Evolutionary conservation across 2,888 invertebrate species (phyloP).

Genomic region (Ligdia adustata): DNA sequence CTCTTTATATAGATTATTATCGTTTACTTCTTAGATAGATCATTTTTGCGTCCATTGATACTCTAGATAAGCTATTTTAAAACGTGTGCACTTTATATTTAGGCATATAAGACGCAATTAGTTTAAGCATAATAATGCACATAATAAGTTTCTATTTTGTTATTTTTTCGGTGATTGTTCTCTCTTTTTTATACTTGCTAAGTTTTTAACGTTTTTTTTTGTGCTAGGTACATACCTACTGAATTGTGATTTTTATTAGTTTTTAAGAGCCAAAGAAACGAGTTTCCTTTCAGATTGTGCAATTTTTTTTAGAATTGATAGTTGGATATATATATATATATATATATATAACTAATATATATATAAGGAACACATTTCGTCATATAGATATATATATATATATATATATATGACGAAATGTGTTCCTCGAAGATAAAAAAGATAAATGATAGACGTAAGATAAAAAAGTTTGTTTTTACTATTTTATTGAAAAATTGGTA

Average conservation of each 20-base stretch:
- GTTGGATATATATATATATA: too few relatives aligned
- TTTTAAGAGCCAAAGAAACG: slow-evolving; percentile 76
- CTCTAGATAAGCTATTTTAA: slow-evolving; percentile 26
- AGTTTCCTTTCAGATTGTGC: slow-evolving; percentile 69
- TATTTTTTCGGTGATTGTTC: slow-evolving; percentile 53
- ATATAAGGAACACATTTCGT: too few relatives aligned
- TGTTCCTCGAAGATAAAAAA: slow-evolving; percentile 50
- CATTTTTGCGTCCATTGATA: slow-evolving; percentile 54
- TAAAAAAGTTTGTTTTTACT: slow-evolving; percentile 54
- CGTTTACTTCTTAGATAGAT: slow-evolving; percentile 50
- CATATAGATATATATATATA: too few relatives aligned
- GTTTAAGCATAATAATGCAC: slow-evolving; percentile 55
- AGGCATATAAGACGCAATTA: slow-evolving; percentile 28
- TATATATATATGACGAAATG: too few relatives aligned
- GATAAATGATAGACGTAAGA: slow-evolving; percentile 51
- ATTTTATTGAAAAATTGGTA: slow-evolving; percentile 42
- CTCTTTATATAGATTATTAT: slow-evolving; percentile 57
- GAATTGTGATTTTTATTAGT: slow-evolving; percentile 68
- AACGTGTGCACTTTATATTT: slow-evolving; percentile 39
- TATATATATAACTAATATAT: too few relatives aligned
- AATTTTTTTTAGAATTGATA: too few relatives aligned
- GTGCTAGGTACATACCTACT: slow-evolving; percentile 44
- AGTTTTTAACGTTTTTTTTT: slow-evolving; percentile 66
- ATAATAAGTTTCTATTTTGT: slow-evolving; percentile 42
- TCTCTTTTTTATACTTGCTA: slow-evolving; percentile 45